phyloP scores from a whole-genome alignment of 2,888 invertebrate species.

The Mimachlamys varia region DNA sequence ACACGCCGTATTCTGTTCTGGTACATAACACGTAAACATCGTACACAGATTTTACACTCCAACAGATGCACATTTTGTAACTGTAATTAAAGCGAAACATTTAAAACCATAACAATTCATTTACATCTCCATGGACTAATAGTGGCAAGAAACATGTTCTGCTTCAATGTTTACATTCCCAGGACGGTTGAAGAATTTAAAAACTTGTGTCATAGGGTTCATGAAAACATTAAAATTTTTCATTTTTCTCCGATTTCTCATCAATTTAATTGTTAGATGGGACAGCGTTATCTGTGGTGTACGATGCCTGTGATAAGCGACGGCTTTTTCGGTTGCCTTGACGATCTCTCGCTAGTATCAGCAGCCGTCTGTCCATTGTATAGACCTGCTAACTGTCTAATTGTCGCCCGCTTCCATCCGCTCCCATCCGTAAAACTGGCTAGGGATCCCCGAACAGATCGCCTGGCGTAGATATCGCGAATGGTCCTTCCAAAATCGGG shows the following conservation, averaged over 20 bases:
- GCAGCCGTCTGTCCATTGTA: slow-evolving; percentile 29
- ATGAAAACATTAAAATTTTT: not conserved
- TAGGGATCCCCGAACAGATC: not conserved
- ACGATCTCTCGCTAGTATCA: slow-evolving; percentile 1
- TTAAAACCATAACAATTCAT: not conserved
- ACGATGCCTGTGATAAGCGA: not conserved
- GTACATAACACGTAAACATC: no score
- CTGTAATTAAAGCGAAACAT: not conserved
- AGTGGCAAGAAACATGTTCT: not conserved
- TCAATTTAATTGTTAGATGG: slow-evolving; percentile 36
- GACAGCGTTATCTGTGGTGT: not conserved
- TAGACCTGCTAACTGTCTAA: slow-evolving; percentile 26
- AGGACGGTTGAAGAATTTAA: not conserved
- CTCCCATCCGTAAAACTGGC: not conserved
- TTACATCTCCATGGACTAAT: not conserved
- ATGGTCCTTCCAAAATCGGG: slow-evolving; percentile 31
- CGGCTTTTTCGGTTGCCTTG: slow-evolving; percentile 19
- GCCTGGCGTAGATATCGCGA: not conserved
- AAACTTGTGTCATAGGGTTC: not conserved
- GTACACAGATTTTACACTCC: not conserved
- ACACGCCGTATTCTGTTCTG: no score
- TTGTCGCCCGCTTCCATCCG: not conserved
- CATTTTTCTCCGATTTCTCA: slow-evolving; percentile 31
- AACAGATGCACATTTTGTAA: not conserved
- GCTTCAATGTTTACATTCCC: slow-evolving; percentile 1